Evolutionary conservation across 1,140 invertebrate genomes (phyloP).

Genomic region (Pachyrhynchus sulphureomaculatus): DNA sequence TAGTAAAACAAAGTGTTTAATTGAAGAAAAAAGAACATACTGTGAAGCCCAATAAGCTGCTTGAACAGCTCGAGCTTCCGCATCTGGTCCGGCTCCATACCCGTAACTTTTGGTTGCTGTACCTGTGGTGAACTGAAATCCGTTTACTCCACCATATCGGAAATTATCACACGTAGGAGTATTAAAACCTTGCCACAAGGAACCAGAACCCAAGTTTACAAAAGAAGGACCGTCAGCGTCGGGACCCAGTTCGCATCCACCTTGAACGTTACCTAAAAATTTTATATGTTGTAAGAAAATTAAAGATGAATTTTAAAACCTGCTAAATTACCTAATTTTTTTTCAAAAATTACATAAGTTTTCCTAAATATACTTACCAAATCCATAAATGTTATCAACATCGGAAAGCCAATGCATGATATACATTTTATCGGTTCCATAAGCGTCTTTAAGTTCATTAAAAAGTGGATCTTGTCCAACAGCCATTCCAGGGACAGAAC

Average conservation of each 20-base stretch:
- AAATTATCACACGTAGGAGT: constrained; percentile 24
- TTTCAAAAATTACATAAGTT: too few relatives aligned
- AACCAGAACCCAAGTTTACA: constrained; percentile 18
- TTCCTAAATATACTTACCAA: constrained; percentile 20
- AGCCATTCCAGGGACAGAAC: constrained; percentile 1
- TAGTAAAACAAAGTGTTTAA: too few relatives aligned
- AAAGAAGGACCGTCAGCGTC: constrained; percentile 17
- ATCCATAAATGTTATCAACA: constrained; percentile 33
- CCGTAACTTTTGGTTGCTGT: not conserved
- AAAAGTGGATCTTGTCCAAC: constrained; percentile 29
- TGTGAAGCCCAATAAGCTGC: constrained; percentile 28
- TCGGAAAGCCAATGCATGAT: constrained; percentile 30
- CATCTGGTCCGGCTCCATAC: constrained; percentile 23
- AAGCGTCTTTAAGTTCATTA: constrained; percentile 21
- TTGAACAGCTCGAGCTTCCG: constrained; percentile 27
- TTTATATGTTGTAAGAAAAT: too few relatives aligned
- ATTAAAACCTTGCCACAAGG: constrained; percentile 19
- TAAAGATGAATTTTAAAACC: too few relatives aligned
- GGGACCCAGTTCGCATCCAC: constrained; percentile 19
- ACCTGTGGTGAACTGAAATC: constrained; percentile 13
- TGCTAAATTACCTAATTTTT: too few relatives aligned
- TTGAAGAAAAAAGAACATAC: constrained; percentile 1
- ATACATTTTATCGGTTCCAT: constrained; percentile 21
- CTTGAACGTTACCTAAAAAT: constrained; percentile 17
- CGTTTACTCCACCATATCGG: constrained; percentile 11